Base-by-base conservation (phyloP, 2,113 vertebrate genomes). In the Notothenia rossii region DNA sequence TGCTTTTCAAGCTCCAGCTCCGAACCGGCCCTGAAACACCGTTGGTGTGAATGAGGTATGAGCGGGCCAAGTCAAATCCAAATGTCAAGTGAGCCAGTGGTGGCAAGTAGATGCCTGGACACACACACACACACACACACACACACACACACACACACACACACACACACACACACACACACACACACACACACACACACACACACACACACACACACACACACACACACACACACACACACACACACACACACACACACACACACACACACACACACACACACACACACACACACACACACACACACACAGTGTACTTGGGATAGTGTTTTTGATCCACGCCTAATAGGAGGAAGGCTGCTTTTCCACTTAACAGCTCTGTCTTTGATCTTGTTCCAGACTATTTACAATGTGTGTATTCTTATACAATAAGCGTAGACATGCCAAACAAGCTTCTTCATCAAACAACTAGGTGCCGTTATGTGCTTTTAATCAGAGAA, bases 1-100 rank as follows among this genome's bases (percentile, higher is more conserved):
- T 22, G 22, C 22, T 22, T 22, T 22, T 22, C 22, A 22, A 22
- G 22, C 22, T 22, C 22, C 22, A 22, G 22, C 22, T 22, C 22
- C 22, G 22, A 22, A 22, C 22, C 22, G 22, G 22, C 22, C 22
- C 22, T 22, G 22, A 22, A 22, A 22, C 22, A 22, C 22, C 22
- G 22, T 22, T 22, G 22, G 22, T 22, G 22, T 22, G 22, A 22
- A 22, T 22, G 22, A 22, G 22, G 22, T 22, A 22, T 22, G 22
- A 65, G 43, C 33, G 43, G 48, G 65, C 60, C 54, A 66, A 75
- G 62, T 40, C 29, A 53, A 70, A 74, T 56, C 45, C 49, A 18
- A 70, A 64, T 9, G 76, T 84, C 70, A 70, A 87, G 78, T 72
- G 68, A 53, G 59, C 48, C 77, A 59, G 63, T 5, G 1, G 64